Base-by-base conservation (phyloP, 1,140 invertebrate genomes). In the Pseudomyrmex flavicornis region DNA sequence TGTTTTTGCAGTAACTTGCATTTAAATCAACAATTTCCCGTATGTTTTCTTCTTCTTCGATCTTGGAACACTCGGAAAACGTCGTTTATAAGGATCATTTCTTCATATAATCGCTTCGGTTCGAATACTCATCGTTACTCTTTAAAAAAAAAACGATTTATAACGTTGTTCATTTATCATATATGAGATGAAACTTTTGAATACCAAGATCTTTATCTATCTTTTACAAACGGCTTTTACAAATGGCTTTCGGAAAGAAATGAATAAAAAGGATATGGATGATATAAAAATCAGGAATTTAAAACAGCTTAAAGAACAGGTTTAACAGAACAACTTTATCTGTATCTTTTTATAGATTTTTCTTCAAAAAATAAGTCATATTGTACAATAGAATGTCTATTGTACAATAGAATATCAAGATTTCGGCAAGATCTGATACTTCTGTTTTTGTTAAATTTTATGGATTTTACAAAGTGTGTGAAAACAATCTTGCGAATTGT, bases 61-160 rank as follows among this genome's bases (percentile, higher is more conserved):
- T 13, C 26, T 59, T 26, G 26, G 35, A 20, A 54, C 0, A 54
- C 22, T 56, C 17, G 26, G 5, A n/a, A 73, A 59, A 73, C 1
- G 10, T 59, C 35, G 26, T 73, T 59, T 69, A 4, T 35, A 35
- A 35, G 0, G 20, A 12, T 52, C 35, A n/a, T 44, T 1, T 10
- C 44, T 26, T 58, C 2, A 4, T 58, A 26, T 44, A 76, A 76
- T 76, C n/a, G 22, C 65, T 44, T 44, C 59, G 50, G 8, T 2
- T 10, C 12, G 48, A 54, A 65, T 65, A 52, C 26, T 65, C n/a
- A 5, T 75, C 8, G n/a, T 7, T 12, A 12, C 35, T 35, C 35
- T 35, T 77, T 7, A 12, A 69, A 69, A 46, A 17, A 2, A 79
- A 46, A 10, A 17, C 17, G 44, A 70, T 79, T 79, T 79, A 58